Evolutionary conservation across 2,888 invertebrate species (phyloP), one percentile per base, ranked within the genome.

Genomic region (Leptothorax acervorum): DNA sequence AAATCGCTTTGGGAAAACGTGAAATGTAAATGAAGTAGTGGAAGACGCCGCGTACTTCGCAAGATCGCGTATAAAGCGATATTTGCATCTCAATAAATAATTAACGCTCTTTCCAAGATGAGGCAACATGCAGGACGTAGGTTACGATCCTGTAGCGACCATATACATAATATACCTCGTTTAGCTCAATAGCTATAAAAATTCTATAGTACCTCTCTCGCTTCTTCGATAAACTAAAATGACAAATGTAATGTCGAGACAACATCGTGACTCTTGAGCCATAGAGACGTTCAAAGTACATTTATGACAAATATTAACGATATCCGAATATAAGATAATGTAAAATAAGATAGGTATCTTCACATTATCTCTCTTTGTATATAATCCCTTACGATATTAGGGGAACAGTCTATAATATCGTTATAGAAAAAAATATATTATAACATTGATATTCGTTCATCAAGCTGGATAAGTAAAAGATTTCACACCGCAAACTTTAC

Each of bases 31-130:
- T 51, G n/a, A 55, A 71, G 42, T 18, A n/a, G 1, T 42, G 15
- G 11, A 48, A 31, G 3, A 23, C 23, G 23, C 23, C 23, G 55
- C 5, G 12, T 28, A 48, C 5, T 48, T 53, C 12, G 12, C 57
- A 53, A 51, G 9, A 76, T 35, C 35, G 28, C 23, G 23, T 23
- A 23, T 66, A 66, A 66, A 23, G 8, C n/a, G 12, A 42, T 66
- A 66, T 66, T 66, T 55, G 76, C 39, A 18, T 28, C 9, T 66
- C 55, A 55, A 55, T 78, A 78, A 78, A 66, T 78, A 53, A 65
- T 66, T 78, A 78, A 78, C 55, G 0, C 23, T 23, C n/a, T 66
- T 55, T n/a, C 39, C 45, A 53, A 66, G 66, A 76, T 23, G 63
- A 39, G 8, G 53, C 53, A 76, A 48, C 23, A 35, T 35, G 35